Conservation (phyloP, 2,888 invertebrate species). For the Drosophila hamatofila region DNA sequence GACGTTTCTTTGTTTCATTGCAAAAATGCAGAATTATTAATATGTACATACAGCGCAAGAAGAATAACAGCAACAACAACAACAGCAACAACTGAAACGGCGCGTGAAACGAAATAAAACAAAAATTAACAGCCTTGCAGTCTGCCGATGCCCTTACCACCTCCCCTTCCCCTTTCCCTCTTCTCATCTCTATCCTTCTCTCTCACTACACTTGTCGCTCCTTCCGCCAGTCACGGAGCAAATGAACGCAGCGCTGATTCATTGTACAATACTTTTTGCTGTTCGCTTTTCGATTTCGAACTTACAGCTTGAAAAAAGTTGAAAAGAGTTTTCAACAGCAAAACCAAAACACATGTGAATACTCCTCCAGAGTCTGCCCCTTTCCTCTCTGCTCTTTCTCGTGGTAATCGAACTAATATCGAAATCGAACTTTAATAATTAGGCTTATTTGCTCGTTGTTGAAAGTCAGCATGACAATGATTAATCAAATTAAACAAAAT, state of each 20-base stretch:
- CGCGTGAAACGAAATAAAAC: slow-evolving; percentile 19
- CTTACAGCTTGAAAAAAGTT: slow-evolving; percentile 17
- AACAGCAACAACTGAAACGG: slow-evolving; percentile 7
- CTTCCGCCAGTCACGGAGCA: slow-evolving; percentile 28
- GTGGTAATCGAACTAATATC: not conserved
- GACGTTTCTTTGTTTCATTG: slow-evolving; percentile 37
- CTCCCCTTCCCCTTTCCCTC: not conserved
- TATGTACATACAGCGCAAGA: slow-evolving; percentile 30
- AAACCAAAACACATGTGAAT: slow-evolving; percentile 24
- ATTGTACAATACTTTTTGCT: slow-evolving; percentile 10
- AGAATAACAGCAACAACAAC: slow-evolving; percentile 15
- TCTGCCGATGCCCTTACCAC: not conserved
- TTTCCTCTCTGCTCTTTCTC: not conserved
- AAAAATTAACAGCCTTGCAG: slow-evolving; percentile 14
- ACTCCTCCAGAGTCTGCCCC: not conserved
- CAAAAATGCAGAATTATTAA: slow-evolving; percentile 40
- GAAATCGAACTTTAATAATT: not conserved
- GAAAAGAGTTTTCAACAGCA: slow-evolving; percentile 28
- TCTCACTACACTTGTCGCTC: slow-evolving; percentile 11
- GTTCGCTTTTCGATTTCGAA: not conserved
- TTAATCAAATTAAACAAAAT: not conserved
- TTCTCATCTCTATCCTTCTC: not conserved
- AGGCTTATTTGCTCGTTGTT: not conserved
- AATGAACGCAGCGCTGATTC: slow-evolving; percentile 42
- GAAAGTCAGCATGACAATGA: not conserved